Conservation (phyloP, 2,888 invertebrate genomes). For the Argyresthia albistria region DNA sequence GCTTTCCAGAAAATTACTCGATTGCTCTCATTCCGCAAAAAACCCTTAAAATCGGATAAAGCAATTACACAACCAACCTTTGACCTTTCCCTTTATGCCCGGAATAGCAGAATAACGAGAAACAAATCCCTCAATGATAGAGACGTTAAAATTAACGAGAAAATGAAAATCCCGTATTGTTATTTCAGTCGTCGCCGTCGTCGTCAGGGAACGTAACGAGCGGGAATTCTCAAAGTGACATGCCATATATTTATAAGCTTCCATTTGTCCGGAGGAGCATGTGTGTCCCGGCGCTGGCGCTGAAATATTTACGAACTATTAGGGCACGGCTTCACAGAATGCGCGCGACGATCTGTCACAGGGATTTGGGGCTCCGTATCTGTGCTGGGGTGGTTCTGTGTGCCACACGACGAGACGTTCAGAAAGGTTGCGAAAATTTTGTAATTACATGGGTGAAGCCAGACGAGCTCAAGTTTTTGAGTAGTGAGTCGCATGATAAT, state of each 20-base stretch:
- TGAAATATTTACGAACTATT: constrained; percentile 70
- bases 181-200: constrained; percentile 63
- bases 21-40: background rate
- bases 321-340: constrained; percentile 33
- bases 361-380: background rate
- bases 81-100: too few relatives aligned
- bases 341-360: constrained; percentile 21
- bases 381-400: too few relatives aligned
- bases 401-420: too few relatives aligned
- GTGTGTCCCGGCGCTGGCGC: constrained; percentile 39
- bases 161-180: constrained; percentile 32
- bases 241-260: constrained; percentile 52
- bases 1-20: background rate
- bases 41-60: background rate
- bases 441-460: too few relatives aligned
- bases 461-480: too few relatives aligned
- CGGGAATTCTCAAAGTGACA: constrained; percentile 56
- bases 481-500: too few relatives aligned
- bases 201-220: constrained; percentile 46
- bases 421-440: too few relatives aligned
- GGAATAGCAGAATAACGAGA: background rate
- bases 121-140: constrained; percentile 1
- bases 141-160: constrained; percentile 4
- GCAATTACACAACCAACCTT: too few relatives aligned
- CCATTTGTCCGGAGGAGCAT: constrained; percentile 56